Evolutionary conservation across 2,113 vertebrate species (phyloP).

Genomic region (Hylia prasina): DNA sequence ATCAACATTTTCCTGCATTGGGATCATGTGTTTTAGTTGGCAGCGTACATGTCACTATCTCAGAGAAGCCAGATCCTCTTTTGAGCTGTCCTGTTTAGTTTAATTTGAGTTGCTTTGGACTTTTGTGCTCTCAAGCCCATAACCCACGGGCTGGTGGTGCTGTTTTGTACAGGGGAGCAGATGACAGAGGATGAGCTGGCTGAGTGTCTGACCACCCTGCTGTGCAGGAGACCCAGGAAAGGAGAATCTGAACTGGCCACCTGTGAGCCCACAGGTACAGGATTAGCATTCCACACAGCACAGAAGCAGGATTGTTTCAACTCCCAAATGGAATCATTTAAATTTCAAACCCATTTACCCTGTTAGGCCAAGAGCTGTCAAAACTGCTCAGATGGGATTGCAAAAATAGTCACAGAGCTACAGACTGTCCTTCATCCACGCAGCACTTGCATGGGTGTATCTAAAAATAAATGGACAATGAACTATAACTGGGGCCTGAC

Average conservation of each 20-base stretch:
- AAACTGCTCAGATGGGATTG: not conserved
- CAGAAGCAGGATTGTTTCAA: not conserved
- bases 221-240: constrained; percentile 65
- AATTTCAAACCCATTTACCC: constrained; percentile 8
- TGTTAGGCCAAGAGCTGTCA: constrained; percentile 21
- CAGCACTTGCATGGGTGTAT: not conserved
- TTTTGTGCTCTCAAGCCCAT: not conserved
- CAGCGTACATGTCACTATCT: rapidly evolving
- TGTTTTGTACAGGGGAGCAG: constrained; percentile 76
- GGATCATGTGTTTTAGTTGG: rapidly evolving
- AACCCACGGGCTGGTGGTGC: not conserved
- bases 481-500: constrained; percentile 30
- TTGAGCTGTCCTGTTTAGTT: not conserved
- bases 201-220: constrained; percentile 76
- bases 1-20: not conserved
- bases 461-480: constrained; percentile 30
- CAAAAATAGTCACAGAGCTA: not conserved
- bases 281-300: not conserved
- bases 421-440: not conserved
- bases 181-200: constrained; percentile 87
- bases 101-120: not conserved
- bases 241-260: constrained; percentile 42
- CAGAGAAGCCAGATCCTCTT: not conserved
- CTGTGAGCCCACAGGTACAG: constrained; percentile 57
- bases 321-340: not conserved